Evolutionary conservation across 2,113 vertebrate genomes (phyloP).

Genomic region (Synchiropus splendidus): DNA sequence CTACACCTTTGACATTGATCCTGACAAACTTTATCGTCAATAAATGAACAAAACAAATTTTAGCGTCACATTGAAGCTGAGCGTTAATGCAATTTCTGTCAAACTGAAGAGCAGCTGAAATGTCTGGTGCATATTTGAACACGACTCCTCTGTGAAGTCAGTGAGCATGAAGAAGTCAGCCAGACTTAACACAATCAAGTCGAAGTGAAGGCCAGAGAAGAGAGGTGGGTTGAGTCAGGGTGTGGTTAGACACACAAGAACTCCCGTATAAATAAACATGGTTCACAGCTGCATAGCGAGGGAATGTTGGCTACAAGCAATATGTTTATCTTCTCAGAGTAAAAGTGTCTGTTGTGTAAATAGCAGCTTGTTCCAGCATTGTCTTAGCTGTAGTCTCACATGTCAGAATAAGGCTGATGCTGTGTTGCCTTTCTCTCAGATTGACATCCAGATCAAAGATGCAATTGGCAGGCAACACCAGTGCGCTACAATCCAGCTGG

Average conservation of each 20-base stretch:
- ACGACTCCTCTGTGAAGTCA: not conserved
- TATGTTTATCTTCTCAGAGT: constrained; percentile 6
- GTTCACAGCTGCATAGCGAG: constrained; percentile 4
- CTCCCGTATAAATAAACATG: constrained; percentile 12
- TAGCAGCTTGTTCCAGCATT: constrained; percentile 11
- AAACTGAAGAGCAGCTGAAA: too few species aligned
- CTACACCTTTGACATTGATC: too few species aligned
- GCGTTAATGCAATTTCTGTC: not conserved
- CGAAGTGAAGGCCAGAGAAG: constrained; percentile 10
- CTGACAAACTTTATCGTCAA: too few species aligned
- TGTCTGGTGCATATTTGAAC: not conserved
- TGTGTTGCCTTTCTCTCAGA: constrained; percentile 46
- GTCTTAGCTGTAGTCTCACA: too few species aligned
- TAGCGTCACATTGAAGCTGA: too few species aligned
- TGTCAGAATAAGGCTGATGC: constrained; percentile 2
- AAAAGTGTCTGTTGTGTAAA: too few species aligned
- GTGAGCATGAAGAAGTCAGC: constrained; percentile 5
- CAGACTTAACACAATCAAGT: not conserved
- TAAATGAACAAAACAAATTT: too few species aligned
- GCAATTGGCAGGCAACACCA: constrained; percentile 81
- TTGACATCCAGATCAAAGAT: constrained; percentile 80
- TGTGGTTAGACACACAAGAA: constrained; percentile 3
- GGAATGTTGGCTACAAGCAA: constrained; percentile 14
- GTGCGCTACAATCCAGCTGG: constrained; percentile 88
- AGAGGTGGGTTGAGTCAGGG: constrained; percentile 18